Percentiles rank a stretch among this genome's conserved stretches.
These are phyloP conservation scores for Drosophila kambysellisi DNA, from an alignment of 2,888 invertebrate species.

Conservation along the genomic window DNA sequence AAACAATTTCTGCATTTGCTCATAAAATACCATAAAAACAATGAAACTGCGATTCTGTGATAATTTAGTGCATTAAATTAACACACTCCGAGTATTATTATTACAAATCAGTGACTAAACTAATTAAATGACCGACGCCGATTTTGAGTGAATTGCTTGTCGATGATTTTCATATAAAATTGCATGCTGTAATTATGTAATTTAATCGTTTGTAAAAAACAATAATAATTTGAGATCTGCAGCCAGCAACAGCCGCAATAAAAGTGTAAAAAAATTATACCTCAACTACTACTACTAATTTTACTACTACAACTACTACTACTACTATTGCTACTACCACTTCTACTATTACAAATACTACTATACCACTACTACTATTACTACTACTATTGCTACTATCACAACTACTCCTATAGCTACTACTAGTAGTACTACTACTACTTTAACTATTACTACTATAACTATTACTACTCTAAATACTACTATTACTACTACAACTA, in stretches of 20 bases:
- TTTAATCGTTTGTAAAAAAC: too few relatives aligned
- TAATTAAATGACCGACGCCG: fast-evolving
- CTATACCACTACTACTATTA: not conserved
- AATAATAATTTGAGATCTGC: not conserved
- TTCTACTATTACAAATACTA: too few relatives aligned
- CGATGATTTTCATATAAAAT: not conserved
- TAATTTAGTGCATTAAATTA: not conserved
- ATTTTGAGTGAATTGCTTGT: not conserved
- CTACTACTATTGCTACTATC: not conserved
- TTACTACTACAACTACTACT: too few relatives aligned
- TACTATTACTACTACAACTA: not conserved
- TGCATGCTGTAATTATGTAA: too few relatives aligned
- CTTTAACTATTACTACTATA: fast-evolving
- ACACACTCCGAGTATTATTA: not conserved
- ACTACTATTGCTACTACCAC: too few relatives aligned
- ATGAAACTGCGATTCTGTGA: not conserved
- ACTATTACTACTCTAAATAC: fast-evolving
- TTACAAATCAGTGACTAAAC: not conserved
- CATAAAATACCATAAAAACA: not conserved
- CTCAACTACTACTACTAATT: not conserved
- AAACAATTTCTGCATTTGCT: not conserved
- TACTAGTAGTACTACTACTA: fast-evolving
- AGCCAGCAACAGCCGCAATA: not conserved
- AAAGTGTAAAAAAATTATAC: not conserved
- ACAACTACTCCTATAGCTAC: not conserved